A percentile compares a stretch with the other conserved stretches of the same genome.
Evolutionary conservation across 2,888 invertebrate species (phyloP).

Genomic region (Tricholauxania praeusta): DNA sequence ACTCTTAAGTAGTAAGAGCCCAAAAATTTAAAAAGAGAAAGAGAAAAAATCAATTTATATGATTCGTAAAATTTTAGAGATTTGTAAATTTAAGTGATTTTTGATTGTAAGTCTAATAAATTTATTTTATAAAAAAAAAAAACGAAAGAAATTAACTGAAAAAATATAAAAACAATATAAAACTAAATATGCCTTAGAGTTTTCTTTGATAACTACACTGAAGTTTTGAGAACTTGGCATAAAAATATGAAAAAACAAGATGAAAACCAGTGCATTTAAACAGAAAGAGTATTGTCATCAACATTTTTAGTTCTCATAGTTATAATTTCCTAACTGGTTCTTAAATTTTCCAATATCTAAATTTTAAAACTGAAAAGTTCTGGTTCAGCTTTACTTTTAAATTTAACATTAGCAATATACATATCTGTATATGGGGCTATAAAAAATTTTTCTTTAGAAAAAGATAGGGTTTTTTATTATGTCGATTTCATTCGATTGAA

Average conservation of each 20-base stretch:
- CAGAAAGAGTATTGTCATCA: too few species aligned
- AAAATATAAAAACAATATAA: slow-evolving; percentile 48
- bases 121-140: slow-evolving; percentile 63
- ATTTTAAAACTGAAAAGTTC: too few species aligned
- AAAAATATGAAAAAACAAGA: neutral
- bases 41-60: slow-evolving; percentile 42
- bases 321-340: too few species aligned
- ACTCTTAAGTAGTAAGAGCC: slow-evolving; percentile 46
- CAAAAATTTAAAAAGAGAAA: slow-evolving; percentile 53
- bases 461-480: too few species aligned
- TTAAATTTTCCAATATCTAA: too few species aligned
- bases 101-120: slow-evolving; percentile 65
- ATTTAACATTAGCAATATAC: too few species aligned
- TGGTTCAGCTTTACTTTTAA: too few species aligned
- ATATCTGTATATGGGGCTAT: too few species aligned
- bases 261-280: too few species aligned
- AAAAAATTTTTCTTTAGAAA: too few species aligned
- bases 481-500: too few species aligned
- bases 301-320: too few species aligned
- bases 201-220: neutral
- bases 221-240: neutral
- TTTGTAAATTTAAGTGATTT: slow-evolving; percentile 66
- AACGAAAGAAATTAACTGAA: slow-evolving; percentile 43
- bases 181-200: slow-evolving; percentile 26
- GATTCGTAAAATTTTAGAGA: slow-evolving; percentile 56